Percentiles rank a stretch among this genome's conserved stretches.
Conservation (phyloP, 2,888 invertebrate species). For the Drepanosiphum platanoidis region DNA sequence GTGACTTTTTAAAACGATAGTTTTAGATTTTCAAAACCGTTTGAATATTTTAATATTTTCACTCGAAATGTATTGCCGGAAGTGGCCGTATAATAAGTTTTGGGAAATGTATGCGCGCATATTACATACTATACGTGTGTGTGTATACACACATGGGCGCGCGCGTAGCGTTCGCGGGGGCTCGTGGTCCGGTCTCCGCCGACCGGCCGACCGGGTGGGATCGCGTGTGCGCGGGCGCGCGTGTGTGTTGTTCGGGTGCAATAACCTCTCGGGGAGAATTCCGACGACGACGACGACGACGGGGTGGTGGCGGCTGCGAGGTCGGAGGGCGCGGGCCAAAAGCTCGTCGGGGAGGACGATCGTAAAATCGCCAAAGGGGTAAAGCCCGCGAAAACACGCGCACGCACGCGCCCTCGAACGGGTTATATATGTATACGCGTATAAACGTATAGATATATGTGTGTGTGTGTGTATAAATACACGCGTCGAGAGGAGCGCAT, state of each 20-base stretch:
- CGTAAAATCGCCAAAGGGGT: constrained; percentile 35
- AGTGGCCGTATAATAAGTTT: too few relatives aligned
- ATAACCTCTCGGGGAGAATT: constrained; percentile 46
- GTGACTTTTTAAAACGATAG: too few relatives aligned
- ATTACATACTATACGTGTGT: background rate
- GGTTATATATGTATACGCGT: background rate
- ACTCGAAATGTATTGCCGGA: too few relatives aligned
- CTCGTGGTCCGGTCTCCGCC: background rate
- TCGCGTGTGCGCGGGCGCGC: background rate
- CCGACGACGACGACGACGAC: background rate
- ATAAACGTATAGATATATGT: background rate
- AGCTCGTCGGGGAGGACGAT: background rate
- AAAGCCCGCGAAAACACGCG: constrained; percentile 15
- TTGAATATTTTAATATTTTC: too few relatives aligned
- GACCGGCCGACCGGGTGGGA: background rate
- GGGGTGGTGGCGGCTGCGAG: background rate
- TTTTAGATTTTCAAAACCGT: too few relatives aligned
- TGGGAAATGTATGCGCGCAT: too few relatives aligned
- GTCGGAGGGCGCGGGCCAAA: background rate
- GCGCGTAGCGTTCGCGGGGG: background rate
- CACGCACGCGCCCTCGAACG: background rate
- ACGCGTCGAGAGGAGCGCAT: constrained; percentile 33
- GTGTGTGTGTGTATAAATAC: background rate
- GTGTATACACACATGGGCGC: too few relatives aligned
- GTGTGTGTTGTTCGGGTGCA: constrained; percentile 18